Evolutionary conservation across 2,888 invertebrate species (phyloP).

Genomic region (Lasioglossum figueresi): DNA sequence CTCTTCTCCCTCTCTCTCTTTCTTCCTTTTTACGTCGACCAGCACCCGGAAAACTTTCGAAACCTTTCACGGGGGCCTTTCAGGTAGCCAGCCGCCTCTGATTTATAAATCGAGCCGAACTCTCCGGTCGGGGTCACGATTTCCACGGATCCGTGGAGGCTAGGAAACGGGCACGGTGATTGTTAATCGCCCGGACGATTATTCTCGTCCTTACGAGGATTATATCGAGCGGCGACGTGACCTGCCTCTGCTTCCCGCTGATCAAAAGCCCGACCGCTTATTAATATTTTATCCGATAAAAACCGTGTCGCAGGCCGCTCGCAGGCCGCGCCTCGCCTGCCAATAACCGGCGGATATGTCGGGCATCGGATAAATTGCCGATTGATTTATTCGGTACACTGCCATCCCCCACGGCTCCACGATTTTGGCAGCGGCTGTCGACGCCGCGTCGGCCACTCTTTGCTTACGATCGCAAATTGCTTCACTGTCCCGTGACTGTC

Average conservation of each 20-base stretch:
- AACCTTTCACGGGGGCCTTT: conserved; percentile 56
- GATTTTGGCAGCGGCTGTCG: neutral
- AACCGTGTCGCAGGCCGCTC: conserved; percentile 36
- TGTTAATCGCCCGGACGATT: conserved; percentile 11
- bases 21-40: neutral
- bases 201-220: conserved; percentile 28
- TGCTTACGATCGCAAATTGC: neutral
- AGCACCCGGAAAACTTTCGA: conserved; percentile 63
- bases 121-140: neutral
- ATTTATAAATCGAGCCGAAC: conserved; percentile 60
- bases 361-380: neutral
- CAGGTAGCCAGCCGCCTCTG: conserved; percentile 50
- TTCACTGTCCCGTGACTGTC: neutral
- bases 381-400: neutral
- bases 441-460: neutral
- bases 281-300: conserved; percentile 60
- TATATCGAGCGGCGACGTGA: conserved; percentile 27
- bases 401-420: neutral
- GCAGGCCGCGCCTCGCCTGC: conserved; percentile 13
- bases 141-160: conserved; percentile 7
- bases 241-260: conserved; percentile 10
- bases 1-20: conserved; percentile 45
- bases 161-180: neutral
- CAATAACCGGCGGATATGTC: conserved; percentile 27
- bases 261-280: conserved; percentile 22